Evolutionary conservation across 2,113 vertebrate species (phyloP).

Genomic region (Arizona elegans): DNA sequence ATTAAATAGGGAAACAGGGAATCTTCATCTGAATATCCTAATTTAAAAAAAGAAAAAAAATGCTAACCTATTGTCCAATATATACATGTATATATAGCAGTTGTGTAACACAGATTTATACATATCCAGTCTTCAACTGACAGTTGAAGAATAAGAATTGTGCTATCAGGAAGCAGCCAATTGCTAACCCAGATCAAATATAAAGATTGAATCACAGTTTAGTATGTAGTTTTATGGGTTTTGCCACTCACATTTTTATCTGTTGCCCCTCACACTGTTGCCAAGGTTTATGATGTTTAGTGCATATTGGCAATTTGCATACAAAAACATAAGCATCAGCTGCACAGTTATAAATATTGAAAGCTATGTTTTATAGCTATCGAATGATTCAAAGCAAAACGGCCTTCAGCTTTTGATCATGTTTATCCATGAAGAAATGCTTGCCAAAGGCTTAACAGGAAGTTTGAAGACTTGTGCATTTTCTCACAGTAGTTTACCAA

Average conservation of each 20-base stretch:
- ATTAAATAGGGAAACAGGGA: background rate
- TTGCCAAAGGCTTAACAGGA: constrained; percentile 6
- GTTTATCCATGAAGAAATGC: background rate
- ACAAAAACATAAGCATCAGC: background rate
- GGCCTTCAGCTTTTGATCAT: background rate
- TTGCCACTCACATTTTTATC: background rate
- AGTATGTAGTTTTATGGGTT: background rate
- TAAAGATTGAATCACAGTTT: background rate
- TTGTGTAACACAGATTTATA: background rate
- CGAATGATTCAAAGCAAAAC: background rate
- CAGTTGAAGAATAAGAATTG: background rate
- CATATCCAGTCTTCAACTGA: background rate
- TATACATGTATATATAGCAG: background rate
- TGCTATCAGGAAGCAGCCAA: background rate
- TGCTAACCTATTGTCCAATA: background rate
- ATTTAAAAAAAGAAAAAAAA: background rate
- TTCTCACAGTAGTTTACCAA: background rate
- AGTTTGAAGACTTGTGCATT: background rate
- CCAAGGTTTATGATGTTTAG: background rate
- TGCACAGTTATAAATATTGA: background rate
- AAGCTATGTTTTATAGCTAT: background rate
- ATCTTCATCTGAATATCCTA: background rate
- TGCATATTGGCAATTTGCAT: background rate
- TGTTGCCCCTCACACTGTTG: background rate
- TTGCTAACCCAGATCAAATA: background rate